Conservation (phyloP, 2,797 vertebrate species). For the Anniella stebbinsi region DNA sequence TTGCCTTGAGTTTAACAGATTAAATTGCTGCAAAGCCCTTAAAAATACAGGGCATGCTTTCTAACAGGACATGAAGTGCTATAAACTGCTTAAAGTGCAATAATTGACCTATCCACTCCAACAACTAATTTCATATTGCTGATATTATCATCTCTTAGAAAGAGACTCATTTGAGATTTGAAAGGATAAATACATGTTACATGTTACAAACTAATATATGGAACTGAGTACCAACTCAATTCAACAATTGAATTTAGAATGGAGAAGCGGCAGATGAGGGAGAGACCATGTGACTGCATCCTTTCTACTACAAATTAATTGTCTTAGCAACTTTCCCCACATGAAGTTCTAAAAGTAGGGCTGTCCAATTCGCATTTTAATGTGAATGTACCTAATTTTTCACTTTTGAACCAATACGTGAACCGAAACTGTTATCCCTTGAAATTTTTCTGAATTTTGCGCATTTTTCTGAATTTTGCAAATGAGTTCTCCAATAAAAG, state of each 20-base stretch:
- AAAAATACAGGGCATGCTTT: background rate
- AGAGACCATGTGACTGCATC: background rate
- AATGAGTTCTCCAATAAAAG: no score
- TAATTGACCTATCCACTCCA: background rate
- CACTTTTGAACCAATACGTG: no score
- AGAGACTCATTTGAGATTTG: background rate
- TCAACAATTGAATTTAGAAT: background rate
- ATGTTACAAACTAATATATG: background rate
- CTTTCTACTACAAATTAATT: background rate
- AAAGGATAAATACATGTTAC: background rate
- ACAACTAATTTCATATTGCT: background rate
- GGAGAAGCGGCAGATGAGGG: background rate
- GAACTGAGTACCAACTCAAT: background rate
- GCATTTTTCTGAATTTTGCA: no score
- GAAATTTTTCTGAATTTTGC: no score
- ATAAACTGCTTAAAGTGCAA: background rate
- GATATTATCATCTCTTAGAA: background rate
- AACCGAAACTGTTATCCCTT: no score
- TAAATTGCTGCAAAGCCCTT: background rate
- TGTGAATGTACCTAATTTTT: no score
- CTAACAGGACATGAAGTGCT: background rate
- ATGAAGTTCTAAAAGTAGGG: background rate
- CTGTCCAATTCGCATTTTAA: no score
- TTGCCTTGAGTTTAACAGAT: background rate
- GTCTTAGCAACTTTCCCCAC: background rate